These are phyloP conservation scores for Remorina albescens DNA, from an alignment of 2,797 vertebrate genomes.

Conservation along the genomic window DNA sequence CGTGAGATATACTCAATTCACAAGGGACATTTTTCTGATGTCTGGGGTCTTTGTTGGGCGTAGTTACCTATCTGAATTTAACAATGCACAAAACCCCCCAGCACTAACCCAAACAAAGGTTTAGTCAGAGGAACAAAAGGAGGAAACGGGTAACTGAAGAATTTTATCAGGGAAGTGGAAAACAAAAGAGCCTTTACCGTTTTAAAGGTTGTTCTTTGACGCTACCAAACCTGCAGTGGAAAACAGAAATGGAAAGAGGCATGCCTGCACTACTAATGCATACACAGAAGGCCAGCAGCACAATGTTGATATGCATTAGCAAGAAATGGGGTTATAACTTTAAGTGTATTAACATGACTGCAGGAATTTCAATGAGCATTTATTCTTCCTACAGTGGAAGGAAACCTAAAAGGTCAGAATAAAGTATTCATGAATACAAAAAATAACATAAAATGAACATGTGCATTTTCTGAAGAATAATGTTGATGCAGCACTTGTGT, in stretches of 20 bases:
- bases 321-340: slow-evolving; percentile 19
- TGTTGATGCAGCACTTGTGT: neutral
- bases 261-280: slow-evolving; percentile 12
- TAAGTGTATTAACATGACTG: slow-evolving; percentile 18
- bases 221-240: slow-evolving; percentile 20
- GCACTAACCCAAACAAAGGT: slow-evolving; percentile 41
- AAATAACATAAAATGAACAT: slow-evolving; percentile 16
- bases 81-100: slow-evolving; percentile 49
- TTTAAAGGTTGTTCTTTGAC: slow-evolving; percentile 40
- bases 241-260: slow-evolving; percentile 35
- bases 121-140: slow-evolving; percentile 69
- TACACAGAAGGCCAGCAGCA: slow-evolving; percentile 3
- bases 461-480: neutral
- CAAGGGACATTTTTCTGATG: slow-evolving; percentile 25
- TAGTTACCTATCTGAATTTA: slow-evolving; percentile 27
- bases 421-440: neutral
- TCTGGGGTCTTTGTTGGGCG: slow-evolving; percentile 28
- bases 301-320: slow-evolving; percentile 24
- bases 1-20: slow-evolving; percentile 1
- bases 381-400: slow-evolving; percentile 8
- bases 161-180: slow-evolving; percentile 53
- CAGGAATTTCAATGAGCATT: slow-evolving; percentile 21
- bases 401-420: neutral
- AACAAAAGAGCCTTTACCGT: slow-evolving; percentile 28
- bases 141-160: slow-evolving; percentile 60